Base-by-base conservation (phyloP, 2,113 vertebrate species). In the Macquaria australasica region DNA sequence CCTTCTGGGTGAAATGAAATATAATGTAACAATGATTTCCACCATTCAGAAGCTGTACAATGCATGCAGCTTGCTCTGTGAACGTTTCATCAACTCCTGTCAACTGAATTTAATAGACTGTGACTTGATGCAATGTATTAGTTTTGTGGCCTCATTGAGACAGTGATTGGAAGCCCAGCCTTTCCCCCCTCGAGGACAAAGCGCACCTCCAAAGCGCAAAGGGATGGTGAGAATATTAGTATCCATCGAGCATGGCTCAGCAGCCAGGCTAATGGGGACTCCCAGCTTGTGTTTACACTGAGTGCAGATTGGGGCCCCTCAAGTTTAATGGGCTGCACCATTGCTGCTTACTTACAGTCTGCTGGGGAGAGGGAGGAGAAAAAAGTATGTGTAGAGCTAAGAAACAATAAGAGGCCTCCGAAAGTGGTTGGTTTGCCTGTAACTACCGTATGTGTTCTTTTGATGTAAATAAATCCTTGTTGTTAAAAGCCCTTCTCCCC, bases 261-360 rank as follows among this genome's bases (percentile, higher is more conserved):
- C 70, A 79, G 81, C 74, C 79, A 55, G 76, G 86, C 68, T 93
- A 93, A 93, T 89, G 77, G 73, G 63, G 75, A 74, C 79, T 87
- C 37, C 72, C 74, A 89, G 82, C 79, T 85, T 88, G 83, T 93
- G 88, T 93, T 94, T 93, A 90, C 82, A 73, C 78, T 80, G 60
- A 72, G 66, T 58, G 83, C 71, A 89, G 81, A 89, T 68, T 72
- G 88, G 55, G 78, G 31, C 59, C 73, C 87, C 75, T 90, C 68
- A 63, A 45, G 53, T 92, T 93, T 87, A 92, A 91, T 91, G 81
- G 85, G 50, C 74, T 86, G 82, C 51, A 69, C 71, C 69, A 25
- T 37, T 63, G 55, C 77, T 77, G 77, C 51, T 79, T 88, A 74
- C 73, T 85, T 69, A 83, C 78, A 80, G 76, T 66, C 62, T 76